Percentiles rank a stretch among this genome's conserved stretches.
phyloP scores from a whole-genome alignment of 1,140 invertebrate genomes.

The Lamellibrachia luymesi region DNA sequence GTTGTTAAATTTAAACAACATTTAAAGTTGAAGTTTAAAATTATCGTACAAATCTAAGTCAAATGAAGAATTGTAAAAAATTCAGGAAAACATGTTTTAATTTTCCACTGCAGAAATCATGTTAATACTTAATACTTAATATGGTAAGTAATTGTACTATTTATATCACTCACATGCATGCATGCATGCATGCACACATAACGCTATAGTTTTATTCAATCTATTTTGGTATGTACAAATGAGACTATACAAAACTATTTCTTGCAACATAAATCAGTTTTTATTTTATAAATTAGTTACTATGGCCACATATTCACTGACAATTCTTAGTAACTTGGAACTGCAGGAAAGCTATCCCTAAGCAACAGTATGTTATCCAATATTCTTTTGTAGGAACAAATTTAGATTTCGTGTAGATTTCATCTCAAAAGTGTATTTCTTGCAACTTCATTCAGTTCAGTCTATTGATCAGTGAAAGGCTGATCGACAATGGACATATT shows the following conservation, averaged over 20 bases:
- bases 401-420: not conserved
- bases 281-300: not conserved
- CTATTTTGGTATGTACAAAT: not conserved
- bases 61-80: too few species aligned
- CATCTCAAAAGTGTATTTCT: not conserved
- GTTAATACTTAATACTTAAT: too few species aligned
- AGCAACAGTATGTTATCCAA: not conserved
- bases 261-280: not conserved
- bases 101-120: too few species aligned
- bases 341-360: not conserved
- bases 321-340: not conserved
- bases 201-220: too few species aligned
- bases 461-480: not conserved
- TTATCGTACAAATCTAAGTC: too few species aligned
- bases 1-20: too few species aligned
- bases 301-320: not conserved
- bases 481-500: not conserved
- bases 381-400: not conserved
- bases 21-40: too few species aligned
- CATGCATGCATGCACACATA: too few species aligned
- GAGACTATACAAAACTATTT: not conserved
- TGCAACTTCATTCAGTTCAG: not conserved
- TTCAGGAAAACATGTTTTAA: too few species aligned
- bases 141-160: too few species aligned
- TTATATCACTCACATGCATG: too few species aligned